Conservation (phyloP, 2,888 invertebrate genomes). For the Watsonalla cultraria region DNA sequence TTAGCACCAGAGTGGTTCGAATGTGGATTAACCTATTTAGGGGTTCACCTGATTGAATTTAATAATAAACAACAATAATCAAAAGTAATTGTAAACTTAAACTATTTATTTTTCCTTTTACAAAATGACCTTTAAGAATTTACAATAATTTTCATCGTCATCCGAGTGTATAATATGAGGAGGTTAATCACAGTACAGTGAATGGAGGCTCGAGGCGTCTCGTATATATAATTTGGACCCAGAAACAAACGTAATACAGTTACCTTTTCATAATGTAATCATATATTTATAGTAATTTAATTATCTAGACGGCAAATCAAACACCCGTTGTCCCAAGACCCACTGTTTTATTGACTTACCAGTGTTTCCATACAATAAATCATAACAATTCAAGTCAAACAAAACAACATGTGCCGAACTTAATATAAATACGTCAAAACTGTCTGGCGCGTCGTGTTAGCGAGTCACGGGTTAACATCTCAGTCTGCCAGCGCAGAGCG, state of each 20-base stretch:
- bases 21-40: neutral
- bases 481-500: conserved; percentile 63
- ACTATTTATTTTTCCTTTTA: conserved; percentile 76
- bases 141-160: conserved; percentile 60
- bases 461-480: conserved; percentile 42
- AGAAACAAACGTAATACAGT: conserved; percentile 60
- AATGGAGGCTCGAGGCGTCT: conserved; percentile 35
- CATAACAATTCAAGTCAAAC: conserved; percentile 78
- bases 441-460: conserved; percentile 60
- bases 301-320: conserved; percentile 61
- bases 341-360: conserved; percentile 79
- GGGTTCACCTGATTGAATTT: conserved; percentile 12
- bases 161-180: conserved; percentile 34
- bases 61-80: conserved; percentile 61
- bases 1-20: neutral
- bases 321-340: conserved; percentile 73
- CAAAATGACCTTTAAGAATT: conserved; percentile 71
- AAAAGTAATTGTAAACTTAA: conserved; percentile 70
- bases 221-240: conserved; percentile 57
- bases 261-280: conserved; percentile 12
- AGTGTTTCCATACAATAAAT: conserved; percentile 78
- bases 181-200: conserved; percentile 45
- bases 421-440: conserved; percentile 71
- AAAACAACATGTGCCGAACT: conserved; percentile 76
- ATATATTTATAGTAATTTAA: conserved; percentile 14